A percentile compares a stretch with the other conserved stretches of the same genome.
Conservation (phyloP, 2,888 invertebrate species). For the Strigamia maritima region DNA sequence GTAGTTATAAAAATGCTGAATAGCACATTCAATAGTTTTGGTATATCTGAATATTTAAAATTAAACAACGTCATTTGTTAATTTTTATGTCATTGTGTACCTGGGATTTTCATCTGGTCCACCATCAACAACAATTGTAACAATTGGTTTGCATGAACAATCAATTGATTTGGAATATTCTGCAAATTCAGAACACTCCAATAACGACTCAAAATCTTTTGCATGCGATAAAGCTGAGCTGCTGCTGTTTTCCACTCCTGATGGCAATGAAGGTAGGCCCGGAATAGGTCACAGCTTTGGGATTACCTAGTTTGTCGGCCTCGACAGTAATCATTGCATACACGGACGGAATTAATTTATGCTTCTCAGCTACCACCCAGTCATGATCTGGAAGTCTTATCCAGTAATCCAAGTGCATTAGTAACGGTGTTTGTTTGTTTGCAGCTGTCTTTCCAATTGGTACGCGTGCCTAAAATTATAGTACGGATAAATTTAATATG, state of each 20-base stretch:
- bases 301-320: not conserved
- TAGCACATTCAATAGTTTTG: not conserved
- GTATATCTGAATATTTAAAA: too few relatives aligned
- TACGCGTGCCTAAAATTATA: too few relatives aligned
- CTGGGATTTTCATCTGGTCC: conserved; percentile 46
- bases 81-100: too few relatives aligned
- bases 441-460: conserved; percentile 52
- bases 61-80: too few relatives aligned
- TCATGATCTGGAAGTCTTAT: conserved; percentile 48
- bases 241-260: conserved; percentile 47
- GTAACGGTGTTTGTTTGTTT: conserved; percentile 50
- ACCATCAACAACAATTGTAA: conserved; percentile 47
- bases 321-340: conserved; percentile 45
- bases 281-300: conserved; percentile 49
- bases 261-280: conserved; percentile 54
- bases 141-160: conserved; percentile 47
- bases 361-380: conserved; percentile 47
- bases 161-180: conserved; percentile 44
- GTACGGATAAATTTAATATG: too few relatives aligned
- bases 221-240: conserved; percentile 47
- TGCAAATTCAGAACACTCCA: conserved; percentile 45
- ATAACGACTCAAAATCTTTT: conserved; percentile 46
- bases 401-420: conserved; percentile 43
- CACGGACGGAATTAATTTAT: conserved; percentile 49
- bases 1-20: conserved; percentile 40